Evolutionary conservation across 2,888 invertebrate species (phyloP).

Genomic region (Lepidonotus clava): DNA sequence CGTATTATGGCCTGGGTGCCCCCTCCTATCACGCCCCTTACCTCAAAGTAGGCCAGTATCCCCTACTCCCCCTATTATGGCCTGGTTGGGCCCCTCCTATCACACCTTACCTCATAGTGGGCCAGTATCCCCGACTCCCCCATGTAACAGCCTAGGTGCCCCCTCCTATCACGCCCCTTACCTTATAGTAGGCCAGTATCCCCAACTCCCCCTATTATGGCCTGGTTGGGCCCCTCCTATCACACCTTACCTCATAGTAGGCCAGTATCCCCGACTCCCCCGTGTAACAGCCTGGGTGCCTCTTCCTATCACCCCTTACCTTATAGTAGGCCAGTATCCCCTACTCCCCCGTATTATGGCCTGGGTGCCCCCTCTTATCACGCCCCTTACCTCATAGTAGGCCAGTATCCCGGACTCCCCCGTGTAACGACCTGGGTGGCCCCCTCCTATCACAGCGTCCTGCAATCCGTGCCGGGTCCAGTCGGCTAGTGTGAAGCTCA

Average conservation of each 20-base stretch:
- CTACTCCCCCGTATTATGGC: conserved; percentile 94
- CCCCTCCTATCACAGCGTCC: conserved; percentile 93
- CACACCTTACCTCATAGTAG: conserved; percentile 90
- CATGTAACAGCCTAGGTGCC: conserved; percentile 92
- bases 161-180: too few relatives aligned
- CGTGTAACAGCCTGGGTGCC: conserved; percentile 92
- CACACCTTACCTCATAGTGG: conserved; percentile 90
- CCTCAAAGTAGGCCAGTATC: background rate
- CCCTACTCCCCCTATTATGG: background rate
- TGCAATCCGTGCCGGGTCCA: conserved; percentile 83
- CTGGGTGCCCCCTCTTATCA: too few relatives aligned
- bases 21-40: too few relatives aligned
- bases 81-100: background rate
- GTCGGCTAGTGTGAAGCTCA: conserved; percentile 70
- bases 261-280: conserved; percentile 96
- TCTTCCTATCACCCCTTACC: too few relatives aligned
- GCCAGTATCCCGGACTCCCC: conserved; percentile 96
- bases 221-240: background rate
- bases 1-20: too few relatives aligned
- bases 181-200: background rate
- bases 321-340: conserved; percentile 98
- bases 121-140: conserved; percentile 96
- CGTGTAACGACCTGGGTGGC: conserved; percentile 91
- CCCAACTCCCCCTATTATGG: background rate
- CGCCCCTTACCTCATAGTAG: conserved; percentile 89